Evolutionary conservation across 1,140 invertebrate genomes (phyloP).

Genomic region (Scaptomyza hsui): DNA sequence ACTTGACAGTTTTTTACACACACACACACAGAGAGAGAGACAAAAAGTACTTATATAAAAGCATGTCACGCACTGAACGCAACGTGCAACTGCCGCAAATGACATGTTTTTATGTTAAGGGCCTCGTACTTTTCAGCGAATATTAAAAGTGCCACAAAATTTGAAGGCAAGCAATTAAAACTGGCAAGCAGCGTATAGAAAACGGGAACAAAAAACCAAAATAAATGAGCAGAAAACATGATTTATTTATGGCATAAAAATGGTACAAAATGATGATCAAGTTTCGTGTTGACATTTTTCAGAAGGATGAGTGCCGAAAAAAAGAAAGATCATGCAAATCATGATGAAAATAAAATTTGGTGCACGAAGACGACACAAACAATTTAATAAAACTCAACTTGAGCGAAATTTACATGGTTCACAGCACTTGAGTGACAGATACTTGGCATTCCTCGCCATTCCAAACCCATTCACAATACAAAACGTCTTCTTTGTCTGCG

Average conservation of each 20-base stretch:
- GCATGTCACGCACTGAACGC: slow-evolving; percentile 58
- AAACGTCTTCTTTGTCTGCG: slow-evolving; percentile 73
- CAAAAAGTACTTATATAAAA: slow-evolving; percentile 3
- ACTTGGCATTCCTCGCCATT: slow-evolving; percentile 37
- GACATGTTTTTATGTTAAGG: slow-evolving; percentile 64
- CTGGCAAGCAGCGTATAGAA: slow-evolving; percentile 6
- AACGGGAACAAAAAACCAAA: neutral
- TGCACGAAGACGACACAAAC: slow-evolving; percentile 69
- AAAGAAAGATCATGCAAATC: slow-evolving; percentile 71
- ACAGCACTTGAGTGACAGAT: slow-evolving; percentile 43
- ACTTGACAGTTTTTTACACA: slow-evolving; percentile 13
- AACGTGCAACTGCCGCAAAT: slow-evolving; percentile 63
- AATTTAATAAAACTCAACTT: slow-evolving; percentile 79
- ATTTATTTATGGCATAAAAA: slow-evolving; percentile 18
- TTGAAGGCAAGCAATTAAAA: slow-evolving; percentile 51
- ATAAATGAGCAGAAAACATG: neutral
- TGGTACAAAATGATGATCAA: slow-evolving; percentile 44
- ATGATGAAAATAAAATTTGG: slow-evolving; percentile 71
- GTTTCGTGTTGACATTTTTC: slow-evolving; percentile 25
- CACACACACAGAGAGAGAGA: neutral
- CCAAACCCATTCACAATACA: neutral
- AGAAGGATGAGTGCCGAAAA: neutral
- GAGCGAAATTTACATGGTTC: slow-evolving; percentile 73
- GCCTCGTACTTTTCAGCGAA: slow-evolving; percentile 37
- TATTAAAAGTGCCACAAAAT: slow-evolving; percentile 37